Evolutionary conservation across 1,140 invertebrate genomes (phyloP).

Genomic region (Lasioglossum albipes): DNA sequence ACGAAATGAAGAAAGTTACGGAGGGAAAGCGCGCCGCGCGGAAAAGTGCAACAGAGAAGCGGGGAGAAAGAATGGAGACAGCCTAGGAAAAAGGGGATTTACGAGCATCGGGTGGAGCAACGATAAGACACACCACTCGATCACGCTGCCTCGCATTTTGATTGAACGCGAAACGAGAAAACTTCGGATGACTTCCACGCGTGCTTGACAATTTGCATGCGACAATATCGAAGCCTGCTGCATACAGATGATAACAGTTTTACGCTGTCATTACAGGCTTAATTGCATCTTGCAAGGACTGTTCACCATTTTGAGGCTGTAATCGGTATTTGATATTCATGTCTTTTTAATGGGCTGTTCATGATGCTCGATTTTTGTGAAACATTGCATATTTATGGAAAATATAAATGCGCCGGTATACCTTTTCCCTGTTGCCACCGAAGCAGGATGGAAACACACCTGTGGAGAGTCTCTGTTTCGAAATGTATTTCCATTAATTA

Average conservation of each 20-base stretch:
- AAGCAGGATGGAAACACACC: no score
- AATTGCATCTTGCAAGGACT: not conserved
- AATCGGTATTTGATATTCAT: not conserved
- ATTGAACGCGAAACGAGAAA: constrained; percentile 58
- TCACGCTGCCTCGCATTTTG: constrained; percentile 67
- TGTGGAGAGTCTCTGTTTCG: no score
- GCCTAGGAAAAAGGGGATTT: constrained; percentile 34
- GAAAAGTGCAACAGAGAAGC: no score
- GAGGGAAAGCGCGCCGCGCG: not conserved
- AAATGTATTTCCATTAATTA: not conserved
- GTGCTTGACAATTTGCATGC: constrained; percentile 41
- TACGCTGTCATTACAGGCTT: not conserved
- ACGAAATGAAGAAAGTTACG: constrained; percentile 16
- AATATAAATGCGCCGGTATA: not conserved
- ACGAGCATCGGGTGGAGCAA: constrained; percentile 40
- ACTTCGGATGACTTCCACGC: constrained; percentile 24
- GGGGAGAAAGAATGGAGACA: not conserved
- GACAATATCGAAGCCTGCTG: not conserved
- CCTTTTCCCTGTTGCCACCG: no score
- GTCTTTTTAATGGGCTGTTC: not conserved
- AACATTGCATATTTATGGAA: not conserved
- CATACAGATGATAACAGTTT: not conserved
- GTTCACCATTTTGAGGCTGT: not conserved
- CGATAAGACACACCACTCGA: constrained; percentile 58
- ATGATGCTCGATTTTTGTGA: not conserved